Evolutionary conservation across 2,797 vertebrate species (phyloP).

Genomic region (Gallinago solitaria): DNA sequence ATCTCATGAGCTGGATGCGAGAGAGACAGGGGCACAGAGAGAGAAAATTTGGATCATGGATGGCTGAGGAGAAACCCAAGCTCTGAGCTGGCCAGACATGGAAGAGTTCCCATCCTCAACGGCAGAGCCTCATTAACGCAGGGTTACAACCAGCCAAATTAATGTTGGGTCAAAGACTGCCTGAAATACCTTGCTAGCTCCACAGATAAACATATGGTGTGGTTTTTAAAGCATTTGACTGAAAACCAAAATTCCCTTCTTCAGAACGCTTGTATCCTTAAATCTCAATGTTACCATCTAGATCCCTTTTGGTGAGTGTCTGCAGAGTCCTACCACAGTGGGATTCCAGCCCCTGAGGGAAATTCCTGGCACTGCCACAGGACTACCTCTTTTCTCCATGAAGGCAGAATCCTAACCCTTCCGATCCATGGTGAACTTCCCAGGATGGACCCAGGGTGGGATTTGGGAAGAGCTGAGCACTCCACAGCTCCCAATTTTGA

Average conservation of each 20-base stretch:
- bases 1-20: neutral
- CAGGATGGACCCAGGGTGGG: too few relatives aligned
- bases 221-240: neutral
- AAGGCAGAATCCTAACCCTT: neutral
- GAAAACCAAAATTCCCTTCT: neutral
- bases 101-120: neutral
- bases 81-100: neutral
- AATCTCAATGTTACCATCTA: neutral
- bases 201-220: neutral
- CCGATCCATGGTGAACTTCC: neutral
- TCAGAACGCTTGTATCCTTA: neutral
- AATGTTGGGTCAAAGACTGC: neutral
- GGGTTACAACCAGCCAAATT: neutral
- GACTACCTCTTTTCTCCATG: neutral
- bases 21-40: neutral
- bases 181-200: neutral
- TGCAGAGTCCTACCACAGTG: neutral
- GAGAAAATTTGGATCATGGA: fast-evolving
- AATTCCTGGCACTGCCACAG: neutral
- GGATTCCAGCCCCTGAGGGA: neutral
- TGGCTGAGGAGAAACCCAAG: neutral
- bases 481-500: neutral
- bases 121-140: neutral
- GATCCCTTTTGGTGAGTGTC: neutral
- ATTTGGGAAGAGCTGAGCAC: neutral